These are phyloP conservation scores for Lates japonicus DNA, from an alignment of 2,797 vertebrate species.

Conservation along the genomic window DNA sequence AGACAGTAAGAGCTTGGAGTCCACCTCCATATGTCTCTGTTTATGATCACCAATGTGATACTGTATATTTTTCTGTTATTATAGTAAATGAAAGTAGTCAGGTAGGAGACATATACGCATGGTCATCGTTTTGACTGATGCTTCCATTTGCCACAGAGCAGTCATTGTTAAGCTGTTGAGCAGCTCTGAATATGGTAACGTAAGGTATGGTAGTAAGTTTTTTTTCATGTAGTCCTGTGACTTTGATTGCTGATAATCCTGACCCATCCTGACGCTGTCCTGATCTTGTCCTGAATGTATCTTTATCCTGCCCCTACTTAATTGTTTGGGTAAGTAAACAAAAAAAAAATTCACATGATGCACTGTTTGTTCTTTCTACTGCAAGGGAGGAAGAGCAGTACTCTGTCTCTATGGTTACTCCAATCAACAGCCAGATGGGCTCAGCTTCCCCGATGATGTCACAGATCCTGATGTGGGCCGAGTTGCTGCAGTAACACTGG, in stretches of 20 bases:
- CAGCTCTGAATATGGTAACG: too few relatives aligned
- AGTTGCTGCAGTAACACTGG: conserved; percentile 90
- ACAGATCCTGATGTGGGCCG: conserved; percentile 86
- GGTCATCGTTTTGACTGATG: not conserved
- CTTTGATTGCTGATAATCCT: not conserved
- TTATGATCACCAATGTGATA: not conserved
- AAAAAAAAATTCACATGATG: not conserved
- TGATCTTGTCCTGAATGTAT: not conserved
- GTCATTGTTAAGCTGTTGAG: not conserved
- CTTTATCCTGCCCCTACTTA: not conserved
- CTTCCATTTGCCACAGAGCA: not conserved
- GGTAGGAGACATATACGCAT: not conserved
- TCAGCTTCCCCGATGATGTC: conserved; percentile 90
- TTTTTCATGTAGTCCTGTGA: too few relatives aligned
- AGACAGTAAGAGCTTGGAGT: not conserved
- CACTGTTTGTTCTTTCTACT: not conserved
- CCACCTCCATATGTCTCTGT: not conserved
- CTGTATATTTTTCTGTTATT: not conserved
- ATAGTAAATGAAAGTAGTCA: not conserved
- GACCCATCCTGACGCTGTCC: not conserved
- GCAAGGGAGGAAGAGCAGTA: conserved; percentile 91
- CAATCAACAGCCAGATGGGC: conserved; percentile 89
- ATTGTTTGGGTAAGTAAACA: not conserved
- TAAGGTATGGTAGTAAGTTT: too few relatives aligned
- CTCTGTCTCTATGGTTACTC: conserved; percentile 92